Evolutionary conservation across 2,797 vertebrate genomes (phyloP), one percentile per base, ranked within the genome.

Genomic region (Hydrolagus colliei): DNA sequence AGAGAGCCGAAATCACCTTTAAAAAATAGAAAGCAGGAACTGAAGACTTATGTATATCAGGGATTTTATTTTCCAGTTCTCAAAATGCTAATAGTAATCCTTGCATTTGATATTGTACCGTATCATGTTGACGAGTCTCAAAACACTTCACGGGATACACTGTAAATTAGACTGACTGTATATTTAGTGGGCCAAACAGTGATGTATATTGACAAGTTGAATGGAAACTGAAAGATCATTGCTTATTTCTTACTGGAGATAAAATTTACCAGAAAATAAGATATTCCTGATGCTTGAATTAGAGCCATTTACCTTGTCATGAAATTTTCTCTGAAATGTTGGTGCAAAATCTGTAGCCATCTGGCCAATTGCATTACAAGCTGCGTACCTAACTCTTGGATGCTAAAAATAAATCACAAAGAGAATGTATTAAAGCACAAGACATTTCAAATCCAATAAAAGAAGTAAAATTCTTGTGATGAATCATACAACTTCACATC

Each of bases 321-420:
- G 98, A 90, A 99, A 99, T 87, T 99, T 99, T 94, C 99, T 99
- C 85, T 99, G 98, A 91, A 99, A 99, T 20, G 95, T 96, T n/a
- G 98, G 98, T 13, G 98, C 98, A 10, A 99, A 99, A 90, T 99
- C 98, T 80, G 97, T 98, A 88, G 98, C 98, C 98, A 99, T 99
- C 91, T 99, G 98, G 87, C 98, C 98, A 1, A 99, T 96, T 0
- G 98, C 97, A 4, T 99, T 99, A 88, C 98, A 99, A 87, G 97
- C 98, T 0, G 98, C 98, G 0, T 98, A 98, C n/a, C 98, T 95
- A 22, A 99, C 98, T 90, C 98, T 92, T 0, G 98, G 98, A 86
- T 99, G 98, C 98, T 99, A 90, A 65, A 91, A 93, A 74, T 86
- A 73, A 13, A 88, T 86, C 65, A 9, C 1, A 86, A 72, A 72